Percentiles rank a stretch among this genome's conserved stretches.
Evolutionary conservation across 2,888 invertebrate genomes (phyloP).

Genomic region (Acanthosoma haemorrhoidale): DNA sequence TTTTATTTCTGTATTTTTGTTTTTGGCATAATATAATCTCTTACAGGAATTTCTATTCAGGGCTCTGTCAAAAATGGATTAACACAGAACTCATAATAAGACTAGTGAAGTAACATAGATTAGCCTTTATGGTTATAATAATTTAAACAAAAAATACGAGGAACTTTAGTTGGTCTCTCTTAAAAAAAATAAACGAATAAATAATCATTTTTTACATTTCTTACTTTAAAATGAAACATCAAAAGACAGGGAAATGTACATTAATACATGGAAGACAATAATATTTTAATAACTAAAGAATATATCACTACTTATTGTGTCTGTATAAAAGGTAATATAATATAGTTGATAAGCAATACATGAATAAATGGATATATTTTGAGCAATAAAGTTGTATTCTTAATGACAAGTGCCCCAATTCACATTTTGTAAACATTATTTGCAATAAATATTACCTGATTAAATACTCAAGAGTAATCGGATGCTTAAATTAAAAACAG

Average conservation of each 20-base stretch:
- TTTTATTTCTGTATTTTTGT: no score
- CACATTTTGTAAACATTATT: neutral
- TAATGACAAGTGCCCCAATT: neutral
- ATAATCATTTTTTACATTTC: neutral
- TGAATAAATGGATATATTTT: neutral
- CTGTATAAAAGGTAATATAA: neutral
- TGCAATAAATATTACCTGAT: neutral
- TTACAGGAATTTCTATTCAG: neutral
- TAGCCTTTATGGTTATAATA: neutral
- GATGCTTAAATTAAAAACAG: neutral
- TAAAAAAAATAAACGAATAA: neutral
- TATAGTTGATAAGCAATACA: neutral
- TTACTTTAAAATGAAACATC: neutral
- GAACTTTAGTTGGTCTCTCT: neutral
- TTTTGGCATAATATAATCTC: neutral
- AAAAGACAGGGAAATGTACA: neutral
- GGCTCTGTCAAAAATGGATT: neutral
- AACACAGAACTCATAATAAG: neutral
- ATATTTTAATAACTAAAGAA: constrained; percentile 11
- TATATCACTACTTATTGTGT: neutral
- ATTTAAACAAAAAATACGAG: neutral
- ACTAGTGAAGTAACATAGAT: neutral
- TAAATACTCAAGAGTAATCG: neutral
- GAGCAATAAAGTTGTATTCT: neutral
- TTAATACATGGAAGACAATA: constrained; percentile 14